A percentile compares a stretch with the other conserved stretches of the same genome.
Conservation (phyloP, 2,113 vertebrate genomes). For the Rhinopomastus cyanomelas region DNA sequence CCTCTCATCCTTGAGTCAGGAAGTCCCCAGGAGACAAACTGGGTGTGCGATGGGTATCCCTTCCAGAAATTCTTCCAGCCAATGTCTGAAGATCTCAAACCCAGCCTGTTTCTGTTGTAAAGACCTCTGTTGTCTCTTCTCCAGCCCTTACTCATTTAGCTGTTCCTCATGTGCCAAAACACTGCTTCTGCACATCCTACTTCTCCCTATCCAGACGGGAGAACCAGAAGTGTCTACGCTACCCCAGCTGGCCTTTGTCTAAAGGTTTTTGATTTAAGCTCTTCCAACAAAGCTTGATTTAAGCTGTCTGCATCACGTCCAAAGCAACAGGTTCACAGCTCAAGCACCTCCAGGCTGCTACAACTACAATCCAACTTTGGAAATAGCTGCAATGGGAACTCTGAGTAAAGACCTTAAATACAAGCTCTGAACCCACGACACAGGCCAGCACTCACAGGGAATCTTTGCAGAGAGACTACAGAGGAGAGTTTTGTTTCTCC, state of each 20-base stretch:
- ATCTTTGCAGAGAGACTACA: background rate
- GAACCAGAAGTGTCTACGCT: background rate
- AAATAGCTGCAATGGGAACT: slow-evolving; percentile 11
- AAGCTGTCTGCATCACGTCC: slow-evolving; percentile 10
- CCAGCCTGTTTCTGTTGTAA: background rate
- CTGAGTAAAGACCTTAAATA: slow-evolving; percentile 1
- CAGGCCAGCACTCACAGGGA: background rate
- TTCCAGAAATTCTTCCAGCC: background rate
- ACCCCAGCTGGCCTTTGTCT: background rate
- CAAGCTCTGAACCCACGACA: slow-evolving; percentile 27
- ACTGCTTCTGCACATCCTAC: background rate
- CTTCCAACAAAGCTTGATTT: slow-evolving; percentile 33
- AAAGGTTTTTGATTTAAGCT: background rate
- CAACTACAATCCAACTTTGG: background rate
- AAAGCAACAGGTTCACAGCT: slow-evolving; percentile 34
- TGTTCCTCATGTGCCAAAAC: background rate
- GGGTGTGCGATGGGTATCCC: background rate
- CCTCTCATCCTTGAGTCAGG: background rate
- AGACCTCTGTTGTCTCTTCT: background rate
- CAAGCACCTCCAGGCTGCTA: background rate
- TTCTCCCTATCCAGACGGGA: background rate
- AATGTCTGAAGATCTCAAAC: background rate
- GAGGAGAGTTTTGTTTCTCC: background rate
- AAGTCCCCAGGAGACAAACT: background rate
- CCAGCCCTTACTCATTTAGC: background rate